Base-by-base conservation (phyloP, 2,888 invertebrate species). In the Strigamia crassipes region DNA sequence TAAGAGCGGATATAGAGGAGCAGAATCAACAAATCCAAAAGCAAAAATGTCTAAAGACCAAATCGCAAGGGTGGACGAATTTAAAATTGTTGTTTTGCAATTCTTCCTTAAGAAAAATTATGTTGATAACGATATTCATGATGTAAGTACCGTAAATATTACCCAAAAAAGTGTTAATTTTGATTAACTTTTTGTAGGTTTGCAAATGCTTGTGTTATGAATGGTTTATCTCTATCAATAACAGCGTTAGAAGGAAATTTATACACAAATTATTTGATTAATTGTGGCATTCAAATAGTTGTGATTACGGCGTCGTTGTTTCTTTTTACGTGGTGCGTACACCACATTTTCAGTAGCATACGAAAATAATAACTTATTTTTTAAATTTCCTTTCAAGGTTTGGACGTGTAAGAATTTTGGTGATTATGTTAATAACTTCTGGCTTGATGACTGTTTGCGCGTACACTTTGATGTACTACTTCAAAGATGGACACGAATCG, bases 221-320 rank as follows among this genome's bases (percentile, higher is more conserved):
- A 15, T 78, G 78, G 78, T 31, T 78, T 78, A 13, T n/a, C 34
- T 23, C 15, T 78, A 15, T 23, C 78, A 78, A 78, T 78, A 10
- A 23, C 78, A 31, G 31, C 78, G 12, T 13, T 78, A 9, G 23
- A 21, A 31, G 78, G 78, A 38, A 31, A 78, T 78, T 10, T 78
- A 6, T 78, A 78, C 34, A 31, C 13, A 9, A 78, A 78, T 78
- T 78, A 3, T 15, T 15, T 78, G 5, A 6, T 31, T 4, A 78
- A 78, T 78, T 1, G 78, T n/a, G 78, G 27, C 3, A 78, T 78
- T n/a, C 78, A 78, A 38, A 78, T 78, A 15, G 31, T 78, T 78
- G 9, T 31, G 0, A 31, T 6, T 21, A n/a, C 15, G 6, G 15
- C 23, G 4, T 78, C 31, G 1, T 38, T 78, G 0, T 10, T n/a